These are phyloP conservation scores for Myotis lucifugus DNA, from an alignment of 2,113 vertebrate species.

Conservation along the genomic window DNA sequence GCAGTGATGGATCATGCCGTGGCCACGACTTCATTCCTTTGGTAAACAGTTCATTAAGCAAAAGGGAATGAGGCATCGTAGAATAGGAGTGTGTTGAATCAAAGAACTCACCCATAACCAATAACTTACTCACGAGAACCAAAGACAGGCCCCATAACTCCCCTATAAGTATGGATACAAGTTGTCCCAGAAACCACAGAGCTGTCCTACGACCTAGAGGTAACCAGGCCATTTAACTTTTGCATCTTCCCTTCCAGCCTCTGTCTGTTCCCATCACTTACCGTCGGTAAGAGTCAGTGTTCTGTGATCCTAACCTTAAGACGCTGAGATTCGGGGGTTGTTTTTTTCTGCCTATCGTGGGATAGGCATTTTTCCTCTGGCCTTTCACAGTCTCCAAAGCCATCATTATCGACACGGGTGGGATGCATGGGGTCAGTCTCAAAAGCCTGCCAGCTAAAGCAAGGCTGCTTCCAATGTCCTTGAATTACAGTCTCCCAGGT, in stretches of 20 bases:
- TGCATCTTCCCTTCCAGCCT: not conserved
- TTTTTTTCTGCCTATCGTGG: not conserved
- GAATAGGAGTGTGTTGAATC: too few species aligned
- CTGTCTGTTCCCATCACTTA: not conserved
- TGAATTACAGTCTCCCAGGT: rapidly evolving
- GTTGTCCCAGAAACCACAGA: not conserved
- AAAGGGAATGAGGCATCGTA: not conserved
- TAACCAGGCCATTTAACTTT: not conserved
- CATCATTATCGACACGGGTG: rapidly evolving
- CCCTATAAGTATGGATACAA: not conserved
- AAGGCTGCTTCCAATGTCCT: not conserved
- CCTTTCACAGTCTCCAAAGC: not conserved
- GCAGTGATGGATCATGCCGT: rapidly evolving
- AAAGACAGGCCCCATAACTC: not conserved
- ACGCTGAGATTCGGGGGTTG: not conserved
- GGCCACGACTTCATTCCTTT: not conserved
- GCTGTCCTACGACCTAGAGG: not conserved
- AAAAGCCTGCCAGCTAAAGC: not conserved
- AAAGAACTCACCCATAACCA: not conserved
- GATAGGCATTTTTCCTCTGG: not conserved
- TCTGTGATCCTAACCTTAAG: not conserved
- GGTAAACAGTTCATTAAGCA: not conserved
- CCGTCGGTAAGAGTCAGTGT: not conserved
- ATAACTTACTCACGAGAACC: not conserved
- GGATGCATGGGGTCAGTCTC: not conserved